Evolutionary conservation across 2,797 vertebrate genomes (phyloP).

Genomic region (Hybognathus amarus): DNA sequence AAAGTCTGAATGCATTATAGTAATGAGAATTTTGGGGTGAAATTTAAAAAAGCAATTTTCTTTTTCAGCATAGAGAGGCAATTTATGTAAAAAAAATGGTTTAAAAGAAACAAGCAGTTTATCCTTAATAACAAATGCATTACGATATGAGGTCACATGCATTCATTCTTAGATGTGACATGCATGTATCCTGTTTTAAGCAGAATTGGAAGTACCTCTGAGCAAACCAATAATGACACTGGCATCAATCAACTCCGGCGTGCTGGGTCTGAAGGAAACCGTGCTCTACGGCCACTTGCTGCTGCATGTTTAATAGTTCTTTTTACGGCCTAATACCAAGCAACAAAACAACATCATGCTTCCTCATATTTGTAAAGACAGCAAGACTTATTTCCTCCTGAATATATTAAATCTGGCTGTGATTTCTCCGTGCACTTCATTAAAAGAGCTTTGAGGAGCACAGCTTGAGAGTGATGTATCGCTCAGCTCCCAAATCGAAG

Average conservation of each 20-base stretch:
- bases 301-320: slow-evolving; percentile 55
- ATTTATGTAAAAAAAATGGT: neutral
- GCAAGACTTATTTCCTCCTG: slow-evolving; percentile 65
- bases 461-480: slow-evolving; percentile 73
- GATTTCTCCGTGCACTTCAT: slow-evolving; percentile 60
- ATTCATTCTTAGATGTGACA: neutral
- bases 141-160: slow-evolving; percentile 1
- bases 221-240: slow-evolving; percentile 26
- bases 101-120: neutral
- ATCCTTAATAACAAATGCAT: neutral
- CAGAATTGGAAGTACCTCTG: slow-evolving; percentile 9
- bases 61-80: neutral
- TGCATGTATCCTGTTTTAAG: slow-evolving; percentile 4
- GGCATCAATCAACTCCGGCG: slow-evolving; percentile 47
- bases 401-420: slow-evolving; percentile 69
- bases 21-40: too few species aligned
- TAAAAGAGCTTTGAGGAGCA: slow-evolving; percentile 61
- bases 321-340: slow-evolving; percentile 48
- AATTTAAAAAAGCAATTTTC: neutral
- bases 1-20: neutral
- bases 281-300: slow-evolving; percentile 38
- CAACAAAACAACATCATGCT: slow-evolving; percentile 61
- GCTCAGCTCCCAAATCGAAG: slow-evolving; percentile 70
- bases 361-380: slow-evolving; percentile 64
- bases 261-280: slow-evolving; percentile 34